Percentiles rank a stretch among this genome's conserved stretches.
Conservation (phyloP, 2,888 invertebrate genomes). For the Tolmerus cingulatus region DNA sequence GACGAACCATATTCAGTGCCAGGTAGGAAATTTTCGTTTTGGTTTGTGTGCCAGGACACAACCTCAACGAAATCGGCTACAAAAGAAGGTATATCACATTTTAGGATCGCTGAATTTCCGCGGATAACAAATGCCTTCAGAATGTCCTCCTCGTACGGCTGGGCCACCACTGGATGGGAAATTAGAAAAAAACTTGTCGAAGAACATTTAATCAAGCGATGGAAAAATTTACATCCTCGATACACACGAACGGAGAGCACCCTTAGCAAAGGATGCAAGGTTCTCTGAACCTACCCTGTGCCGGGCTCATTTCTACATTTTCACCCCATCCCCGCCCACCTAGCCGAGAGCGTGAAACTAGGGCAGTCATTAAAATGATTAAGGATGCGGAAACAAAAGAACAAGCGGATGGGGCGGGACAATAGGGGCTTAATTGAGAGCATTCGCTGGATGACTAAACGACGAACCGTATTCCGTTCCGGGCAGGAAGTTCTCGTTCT, state of each 20-base stretch:
- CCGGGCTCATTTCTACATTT: background rate
- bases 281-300: background rate
- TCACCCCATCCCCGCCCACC: background rate
- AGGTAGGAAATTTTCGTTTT: conserved; percentile 62
- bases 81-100: conserved; percentile 91
- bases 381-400: background rate
- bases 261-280: background rate
- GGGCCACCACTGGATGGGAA: conserved; percentile 77
- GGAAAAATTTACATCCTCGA: background rate
- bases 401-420: background rate
- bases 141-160: conserved; percentile 89
- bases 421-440: background rate
- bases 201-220: background rate
- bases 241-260: background rate
- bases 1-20: conserved; percentile 63
- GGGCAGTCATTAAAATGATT: background rate
- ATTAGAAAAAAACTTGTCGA: background rate
- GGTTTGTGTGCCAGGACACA: conserved; percentile 85
- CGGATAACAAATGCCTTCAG: conserved; percentile 91
- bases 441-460: background rate
- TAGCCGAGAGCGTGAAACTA: background rate
- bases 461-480: conserved; percentile 63
- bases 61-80: conserved; percentile 92
- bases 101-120: conserved; percentile 86
- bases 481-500: conserved; percentile 62